These are phyloP conservation scores for Homarus americanus DNA, from an alignment of 1,140 invertebrate species.

Conservation along the genomic window DNA sequence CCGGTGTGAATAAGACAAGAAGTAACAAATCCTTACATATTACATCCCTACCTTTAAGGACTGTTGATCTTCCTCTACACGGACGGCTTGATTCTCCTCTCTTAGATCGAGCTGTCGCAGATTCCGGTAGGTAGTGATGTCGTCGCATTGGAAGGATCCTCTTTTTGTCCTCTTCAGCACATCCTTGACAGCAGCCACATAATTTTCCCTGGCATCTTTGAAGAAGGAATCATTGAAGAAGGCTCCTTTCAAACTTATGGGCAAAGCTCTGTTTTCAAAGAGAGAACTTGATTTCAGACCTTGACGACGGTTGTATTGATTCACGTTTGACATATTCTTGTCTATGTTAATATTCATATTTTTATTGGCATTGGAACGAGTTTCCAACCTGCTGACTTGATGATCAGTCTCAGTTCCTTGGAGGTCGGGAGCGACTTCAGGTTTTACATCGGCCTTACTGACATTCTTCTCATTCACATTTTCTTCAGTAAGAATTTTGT, in stretches of 20 bases:
- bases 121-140: slow-evolving; percentile 11
- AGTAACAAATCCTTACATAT: neutral
- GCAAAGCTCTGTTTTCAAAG: neutral
- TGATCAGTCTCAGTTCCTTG: too few relatives aligned
- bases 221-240: slow-evolving; percentile 53
- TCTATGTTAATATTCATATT: neutral
- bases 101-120: slow-evolving; percentile 2
- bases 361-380: neutral
- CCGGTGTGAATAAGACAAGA: neutral
- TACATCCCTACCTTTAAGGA: slow-evolving; percentile 18
- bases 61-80: slow-evolving; percentile 12
- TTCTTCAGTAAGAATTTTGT: too few relatives aligned
- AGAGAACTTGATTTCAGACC: neutral
- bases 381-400: neutral
- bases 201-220: neutral
- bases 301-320: neutral
- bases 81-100: slow-evolving; percentile 27
- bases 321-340: neutral
- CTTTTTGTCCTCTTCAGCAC: neutral
- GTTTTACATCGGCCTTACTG: neutral
- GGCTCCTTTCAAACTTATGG: slow-evolving; percentile 22
- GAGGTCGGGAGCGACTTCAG: neutral
- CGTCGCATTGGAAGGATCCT: slow-evolving; percentile 5
- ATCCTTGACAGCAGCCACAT: neutral
- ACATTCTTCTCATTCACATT: neutral